These are phyloP conservation scores for Anguilla anguilla DNA, from an alignment of 2,797 vertebrate species.

Conservation along the genomic window DNA sequence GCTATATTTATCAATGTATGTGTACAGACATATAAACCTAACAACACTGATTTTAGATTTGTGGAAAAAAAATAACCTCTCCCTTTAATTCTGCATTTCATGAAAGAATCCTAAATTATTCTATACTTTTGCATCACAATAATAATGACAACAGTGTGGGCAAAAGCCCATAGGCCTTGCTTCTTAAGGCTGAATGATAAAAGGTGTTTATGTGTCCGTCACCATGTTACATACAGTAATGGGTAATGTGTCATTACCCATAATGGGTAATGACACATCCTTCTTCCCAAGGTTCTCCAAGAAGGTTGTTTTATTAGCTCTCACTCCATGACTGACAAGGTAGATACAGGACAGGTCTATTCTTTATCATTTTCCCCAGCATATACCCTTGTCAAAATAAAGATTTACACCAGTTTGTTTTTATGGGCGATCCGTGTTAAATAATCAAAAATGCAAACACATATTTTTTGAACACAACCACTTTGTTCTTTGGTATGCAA, in stretches of 20 bases:
- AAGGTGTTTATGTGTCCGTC: background rate
- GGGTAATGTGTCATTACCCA: no score
- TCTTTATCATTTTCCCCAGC: background rate
- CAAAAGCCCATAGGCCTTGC: background rate
- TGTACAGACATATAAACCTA: background rate
- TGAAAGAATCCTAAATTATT: background rate
- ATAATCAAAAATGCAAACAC: slow-evolving; percentile 3
- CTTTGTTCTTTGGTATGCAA: background rate
- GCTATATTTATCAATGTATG: background rate
- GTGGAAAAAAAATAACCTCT: no score
- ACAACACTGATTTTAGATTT: no score
- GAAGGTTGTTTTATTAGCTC: background rate
- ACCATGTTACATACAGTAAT: background rate
- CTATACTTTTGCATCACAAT: background rate
- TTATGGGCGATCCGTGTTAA: slow-evolving; percentile 20
- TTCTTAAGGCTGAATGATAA: background rate
- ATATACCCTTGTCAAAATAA: background rate
- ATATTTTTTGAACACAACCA: background rate
- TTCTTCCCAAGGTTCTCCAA: no score
- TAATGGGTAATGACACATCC: no score
- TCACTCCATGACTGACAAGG: background rate
- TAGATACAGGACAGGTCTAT: background rate
- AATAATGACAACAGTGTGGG: background rate
- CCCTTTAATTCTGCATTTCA: background rate
- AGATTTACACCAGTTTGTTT: background rate